These are phyloP conservation scores for Onychorhynchus coronatus DNA, from an alignment of 2,113 vertebrate species.

Conservation along the genomic window DNA sequence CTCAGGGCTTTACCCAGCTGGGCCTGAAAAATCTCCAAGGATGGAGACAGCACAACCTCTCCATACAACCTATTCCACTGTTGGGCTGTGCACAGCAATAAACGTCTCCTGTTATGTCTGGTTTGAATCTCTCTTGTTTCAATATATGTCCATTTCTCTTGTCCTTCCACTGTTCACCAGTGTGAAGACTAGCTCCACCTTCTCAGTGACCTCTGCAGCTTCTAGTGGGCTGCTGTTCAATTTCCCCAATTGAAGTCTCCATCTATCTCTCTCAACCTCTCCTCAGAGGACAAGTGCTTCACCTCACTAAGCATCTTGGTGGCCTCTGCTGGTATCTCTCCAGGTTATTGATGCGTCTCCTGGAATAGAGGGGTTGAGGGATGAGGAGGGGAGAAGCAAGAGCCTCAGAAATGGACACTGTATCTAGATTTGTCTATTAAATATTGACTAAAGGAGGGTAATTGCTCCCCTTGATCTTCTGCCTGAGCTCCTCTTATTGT, in stretches of 20 bases:
- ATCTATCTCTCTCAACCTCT: not conserved
- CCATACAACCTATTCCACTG: not conserved
- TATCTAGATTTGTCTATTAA: not conserved
- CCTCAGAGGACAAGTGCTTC: not conserved
- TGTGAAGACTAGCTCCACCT: not conserved
- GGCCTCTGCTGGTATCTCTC: not conserved
- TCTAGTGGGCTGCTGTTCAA: not conserved
- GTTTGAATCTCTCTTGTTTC: not conserved
- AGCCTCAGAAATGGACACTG: not conserved
- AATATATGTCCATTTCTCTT: not conserved
- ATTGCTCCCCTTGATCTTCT: not conserved
- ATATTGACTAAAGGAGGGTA: not conserved
- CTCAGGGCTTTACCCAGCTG: not conserved
- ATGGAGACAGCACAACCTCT: not conserved
- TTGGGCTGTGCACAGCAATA: not conserved
- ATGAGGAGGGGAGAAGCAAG: not conserved
- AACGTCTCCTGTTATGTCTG: not conserved
- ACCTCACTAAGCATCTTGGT: not conserved
- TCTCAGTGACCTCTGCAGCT: not conserved
- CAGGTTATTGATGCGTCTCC: not conserved
- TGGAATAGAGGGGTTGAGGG: fast-evolving
- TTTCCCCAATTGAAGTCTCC: not conserved
- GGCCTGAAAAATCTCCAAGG: not conserved
- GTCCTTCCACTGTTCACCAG: not conserved
- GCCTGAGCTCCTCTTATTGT: not conserved